phyloP scores from a whole-genome alignment of 2,888 invertebrate species.

The Entomobrya proxima region DNA sequence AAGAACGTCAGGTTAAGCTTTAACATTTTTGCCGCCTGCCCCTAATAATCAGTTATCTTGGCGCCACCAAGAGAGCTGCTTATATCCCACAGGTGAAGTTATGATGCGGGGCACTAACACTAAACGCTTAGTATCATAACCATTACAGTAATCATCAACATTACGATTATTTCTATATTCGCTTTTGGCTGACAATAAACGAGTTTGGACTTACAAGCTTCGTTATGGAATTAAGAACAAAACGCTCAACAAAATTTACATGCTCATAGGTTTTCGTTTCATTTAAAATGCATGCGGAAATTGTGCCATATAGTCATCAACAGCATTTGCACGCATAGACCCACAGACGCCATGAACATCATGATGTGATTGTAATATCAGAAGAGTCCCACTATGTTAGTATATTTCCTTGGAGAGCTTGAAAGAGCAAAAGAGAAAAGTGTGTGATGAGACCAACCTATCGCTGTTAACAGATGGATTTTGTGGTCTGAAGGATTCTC shows the following conservation, averaged over 20 bases:
- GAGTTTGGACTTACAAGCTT: neutral
- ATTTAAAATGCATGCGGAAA: constrained; percentile 44
- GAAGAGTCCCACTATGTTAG: neutral
- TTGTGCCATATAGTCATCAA: neutral
- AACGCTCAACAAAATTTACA: constrained; percentile 26
- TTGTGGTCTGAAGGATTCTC: constrained; percentile 20
- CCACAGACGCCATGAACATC: neutral
- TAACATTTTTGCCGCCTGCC: neutral
- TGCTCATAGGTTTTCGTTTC: constrained; percentile 35
- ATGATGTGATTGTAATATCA: constrained; percentile 49
- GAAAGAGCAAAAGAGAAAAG: neutral
- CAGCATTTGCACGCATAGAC: neutral
- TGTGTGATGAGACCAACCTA: constrained; percentile 41
- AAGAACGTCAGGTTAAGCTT: neutral
- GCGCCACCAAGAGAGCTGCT: neutral
- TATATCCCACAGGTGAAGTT: neutral
- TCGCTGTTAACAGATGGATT: constrained; percentile 45
- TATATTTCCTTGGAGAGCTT: constrained; percentile 5
- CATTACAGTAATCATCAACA: constrained; percentile 1
- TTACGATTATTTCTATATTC: neutral
- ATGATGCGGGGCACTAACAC: neutral
- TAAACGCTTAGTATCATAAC: neutral
- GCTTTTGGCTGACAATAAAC: neutral
- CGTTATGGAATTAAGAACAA: too few relatives aligned
- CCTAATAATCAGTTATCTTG: neutral